Evolutionary conservation across 1,140 invertebrate genomes (phyloP).

Genomic region (Galendromus occidentalis): DNA sequence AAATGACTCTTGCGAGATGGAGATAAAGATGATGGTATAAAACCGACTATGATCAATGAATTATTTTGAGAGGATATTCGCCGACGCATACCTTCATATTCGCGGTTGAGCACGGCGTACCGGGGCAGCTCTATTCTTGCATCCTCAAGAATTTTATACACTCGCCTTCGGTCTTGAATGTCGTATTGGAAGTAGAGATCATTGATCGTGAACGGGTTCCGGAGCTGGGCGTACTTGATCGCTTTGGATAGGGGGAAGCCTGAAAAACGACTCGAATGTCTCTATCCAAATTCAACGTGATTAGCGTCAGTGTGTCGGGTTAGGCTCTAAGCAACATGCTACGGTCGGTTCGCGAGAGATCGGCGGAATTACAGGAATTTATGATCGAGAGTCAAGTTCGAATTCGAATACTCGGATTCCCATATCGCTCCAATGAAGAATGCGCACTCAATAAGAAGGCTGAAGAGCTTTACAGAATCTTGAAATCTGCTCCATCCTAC

Average conservation of each 20-base stretch:
- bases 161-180: slow-evolving; percentile 70
- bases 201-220: slow-evolving; percentile 92
- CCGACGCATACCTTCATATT: slow-evolving; percentile 38
- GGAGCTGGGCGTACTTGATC: slow-evolving; percentile 79
- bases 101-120: slow-evolving; percentile 87
- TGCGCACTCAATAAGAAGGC: too few relatives aligned
- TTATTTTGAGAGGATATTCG: neutral
- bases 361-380: too few relatives aligned
- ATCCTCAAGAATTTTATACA: slow-evolving; percentile 77
- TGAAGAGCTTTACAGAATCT: too few relatives aligned
- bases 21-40: neutral
- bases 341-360: too few relatives aligned
- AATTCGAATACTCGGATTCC: too few relatives aligned
- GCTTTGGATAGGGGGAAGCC: slow-evolving; percentile 87
- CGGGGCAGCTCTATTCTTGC: slow-evolving; percentile 93
- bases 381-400: too few relatives aligned
- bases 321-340: too few relatives aligned
- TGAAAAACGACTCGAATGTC: slow-evolving; percentile 8
- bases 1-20: neutral
- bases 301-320: too few relatives aligned
- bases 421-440: too few relatives aligned
- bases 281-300: too few relatives aligned
- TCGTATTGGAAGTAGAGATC: slow-evolving; percentile 97
- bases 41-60: neutral
- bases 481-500: too few relatives aligned